Base-by-base conservation (phyloP, 1,140 invertebrate genomes). In the Propsilocerus akamusi region DNA sequence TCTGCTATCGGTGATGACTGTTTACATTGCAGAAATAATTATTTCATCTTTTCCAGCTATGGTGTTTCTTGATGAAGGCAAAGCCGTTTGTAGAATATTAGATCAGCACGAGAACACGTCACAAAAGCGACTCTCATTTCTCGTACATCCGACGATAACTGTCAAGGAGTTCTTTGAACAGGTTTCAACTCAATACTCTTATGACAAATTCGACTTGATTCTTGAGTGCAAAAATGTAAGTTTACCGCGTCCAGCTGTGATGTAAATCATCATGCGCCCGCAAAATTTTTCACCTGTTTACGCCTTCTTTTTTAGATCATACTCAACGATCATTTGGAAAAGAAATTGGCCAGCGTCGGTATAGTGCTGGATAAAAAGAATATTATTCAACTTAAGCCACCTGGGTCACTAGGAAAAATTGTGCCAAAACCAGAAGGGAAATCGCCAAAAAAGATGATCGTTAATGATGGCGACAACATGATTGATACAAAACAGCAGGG, bases 301-400 rank as follows among this genome's bases (percentile, higher is more conserved):
- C 49, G 12, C 51, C 22, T 49, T 51, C 26, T 52, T 50, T 59
- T 64, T 51, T 49, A 72, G 71, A 55, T 66, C 14, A 48, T 58
- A 51, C 57, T 72, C 22, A 66, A 63, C 54, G 53, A 63, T 26
- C 51, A 58, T 48, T 65, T 60, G 55, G 53, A 65, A 14, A 65
- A 66, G 56, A 66, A 64, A 17, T 57, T 73, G 46, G 54, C 58
- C 26, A 66, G 70, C 25, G 53, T 69, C 14, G 69, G 67, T 25
- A 59, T 73, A 14, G 53, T 56, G 47, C 66, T 66, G 52, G 61
- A 62, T 6, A 54, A 57, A 12, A 53, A 53, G 25, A 53, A 55
- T 23, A 56, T 58, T 8, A 65, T 65, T 47, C 58, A 52, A n/a
- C 54, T 67, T 7, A 56, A 64, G 7, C 55, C 67, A 32, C 55